Evolutionary conservation across 2,113 vertebrate genomes (phyloP), one percentile per base, ranked within the genome.

Genomic region (Lasiurus cinereus): DNA sequence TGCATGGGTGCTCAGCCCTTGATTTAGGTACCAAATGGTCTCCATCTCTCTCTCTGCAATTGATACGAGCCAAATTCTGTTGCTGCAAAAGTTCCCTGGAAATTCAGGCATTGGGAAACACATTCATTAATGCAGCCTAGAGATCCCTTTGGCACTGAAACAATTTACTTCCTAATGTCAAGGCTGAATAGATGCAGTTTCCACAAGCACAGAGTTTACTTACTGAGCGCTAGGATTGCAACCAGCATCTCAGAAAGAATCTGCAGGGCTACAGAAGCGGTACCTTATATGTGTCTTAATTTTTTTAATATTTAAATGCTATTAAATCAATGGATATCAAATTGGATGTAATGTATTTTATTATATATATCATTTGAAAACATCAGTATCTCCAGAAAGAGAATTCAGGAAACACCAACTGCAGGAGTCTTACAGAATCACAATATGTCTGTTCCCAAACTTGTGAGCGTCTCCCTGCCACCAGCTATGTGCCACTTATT

Each of bases 281-380:
- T 80, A 12, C 36, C 11, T 83, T 67, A 84, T 18, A 29, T 56
- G 46, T 67, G 22, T 74, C 76, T 78, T 66, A 36, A 48, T 43
- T 83, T 93, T 69, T 93, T 31, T 59, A 66, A 77, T 76, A 48
- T 93, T 72, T 67, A 82, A 90, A 54, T 78, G 54, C 76, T 76
- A 31, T 74, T 14, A 79, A 94, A 50, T 92, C 64, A 64, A 39
- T 89, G 36, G 11, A 15, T 90, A 54, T 52, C 84, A 96, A 64
- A 3, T 67, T 73, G 70, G 64, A 46, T 21, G 8, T 62, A 48
- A 50, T 46, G 4, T 83, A 69, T 79, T 85, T 91, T 66, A 48
- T 84, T 69, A 19, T 69, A 78, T 16, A 88, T 67, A 48, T 22
- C 46, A 13, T 83, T 83, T 72, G 46, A 86, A 92, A 83, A 88